phyloP scores from a whole-genome alignment of 2,888 invertebrate species.

The Pyrrhia umbra region DNA sequence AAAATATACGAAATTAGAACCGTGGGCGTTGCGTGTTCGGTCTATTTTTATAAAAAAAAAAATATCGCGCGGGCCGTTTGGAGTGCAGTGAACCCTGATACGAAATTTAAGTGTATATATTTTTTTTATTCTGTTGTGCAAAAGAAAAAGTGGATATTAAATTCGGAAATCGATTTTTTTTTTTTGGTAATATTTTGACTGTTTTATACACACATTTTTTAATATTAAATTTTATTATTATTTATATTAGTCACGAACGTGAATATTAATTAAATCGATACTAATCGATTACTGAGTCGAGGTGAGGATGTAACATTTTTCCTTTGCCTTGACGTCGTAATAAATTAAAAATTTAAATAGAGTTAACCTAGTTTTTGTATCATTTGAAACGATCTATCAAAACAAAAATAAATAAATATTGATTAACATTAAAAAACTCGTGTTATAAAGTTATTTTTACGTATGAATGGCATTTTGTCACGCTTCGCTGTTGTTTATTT shows the following conservation, averaged over 20 bases:
- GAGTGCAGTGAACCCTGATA: conserved; percentile 84
- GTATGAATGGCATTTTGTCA: conserved; percentile 32
- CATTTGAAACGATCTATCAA: conserved; percentile 12
- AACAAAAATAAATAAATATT: conserved; percentile 9
- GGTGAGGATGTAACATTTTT: conserved; percentile 54
- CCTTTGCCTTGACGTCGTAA: conserved; percentile 52
- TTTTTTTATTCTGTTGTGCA: conserved; percentile 51
- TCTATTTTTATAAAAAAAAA: conserved; percentile 79
- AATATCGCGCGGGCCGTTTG: conserved; percentile 65
- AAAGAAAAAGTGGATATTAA: conserved; percentile 58
- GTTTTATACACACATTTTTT: conserved; percentile 12
- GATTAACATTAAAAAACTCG: neutral
- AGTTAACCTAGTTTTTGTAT: conserved; percentile 16
- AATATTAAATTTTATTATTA: too few relatives aligned
- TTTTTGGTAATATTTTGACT: conserved; percentile 33
- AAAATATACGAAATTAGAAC: conserved; percentile 68
- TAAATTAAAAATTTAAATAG: conserved; percentile 32
- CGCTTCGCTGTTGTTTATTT: conserved; percentile 51
- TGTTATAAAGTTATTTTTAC: conserved; percentile 36
- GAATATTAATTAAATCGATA: conserved; percentile 29
- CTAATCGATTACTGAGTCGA: conserved; percentile 42
- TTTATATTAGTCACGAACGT: conserved; percentile 12
- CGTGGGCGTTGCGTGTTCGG: conserved; percentile 71
- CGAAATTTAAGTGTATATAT: conserved; percentile 60
- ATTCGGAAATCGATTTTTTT: conserved; percentile 8